Base-by-base conservation (phyloP, 2,888 invertebrate species). In the Aethes cnicana region DNA sequence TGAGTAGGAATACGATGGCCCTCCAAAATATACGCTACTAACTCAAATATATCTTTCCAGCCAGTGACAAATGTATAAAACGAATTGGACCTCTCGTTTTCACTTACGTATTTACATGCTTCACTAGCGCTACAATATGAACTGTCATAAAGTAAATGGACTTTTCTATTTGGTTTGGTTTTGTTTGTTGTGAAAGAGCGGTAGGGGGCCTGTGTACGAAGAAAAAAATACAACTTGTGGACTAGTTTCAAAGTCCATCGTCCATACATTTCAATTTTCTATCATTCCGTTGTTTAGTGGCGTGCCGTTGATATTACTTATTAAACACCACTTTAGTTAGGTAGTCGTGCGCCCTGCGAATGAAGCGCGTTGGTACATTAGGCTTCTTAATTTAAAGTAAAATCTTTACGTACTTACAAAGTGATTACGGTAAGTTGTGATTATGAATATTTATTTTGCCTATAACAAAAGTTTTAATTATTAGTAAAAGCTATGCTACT, bases 181-280 rank as follows among this genome's bases (percentile, higher is more conserved):
- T 49, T 50, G 50, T 50, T 47, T 50, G 42, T 53, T 46, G 53
- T 53, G 53, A 46, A 41, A 47, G 39, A 17, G 1, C 4, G 6
- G 33, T 25, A 9, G 11, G 20, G 28, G 36, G 23, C 23, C 23
- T 12, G 9, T 18, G 30, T 28, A 18, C 17, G 25, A 39, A 39
- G 30, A 39, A 39, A 35, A 23, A 30, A 37, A 9, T 16, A 18
- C 7, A 37, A 44, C 50, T 43, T 17, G 28, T 41, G 5, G 42
- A 49, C 49, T n/a, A 52, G 52, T 46, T 39, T 16, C 52, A 53
- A 53, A 53, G 53, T 53, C 53, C 53, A 53, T 26, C 33, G 28
- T 42, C 20, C 26, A 21, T 26, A 35, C 7, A 18, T 35, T 6
- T 25, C 11, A 17, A 17, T 4, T 32, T 12, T 25, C n/a, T 18